Base-by-base conservation (phyloP, 2,888 invertebrate genomes). In the Acronicta psi region DNA sequence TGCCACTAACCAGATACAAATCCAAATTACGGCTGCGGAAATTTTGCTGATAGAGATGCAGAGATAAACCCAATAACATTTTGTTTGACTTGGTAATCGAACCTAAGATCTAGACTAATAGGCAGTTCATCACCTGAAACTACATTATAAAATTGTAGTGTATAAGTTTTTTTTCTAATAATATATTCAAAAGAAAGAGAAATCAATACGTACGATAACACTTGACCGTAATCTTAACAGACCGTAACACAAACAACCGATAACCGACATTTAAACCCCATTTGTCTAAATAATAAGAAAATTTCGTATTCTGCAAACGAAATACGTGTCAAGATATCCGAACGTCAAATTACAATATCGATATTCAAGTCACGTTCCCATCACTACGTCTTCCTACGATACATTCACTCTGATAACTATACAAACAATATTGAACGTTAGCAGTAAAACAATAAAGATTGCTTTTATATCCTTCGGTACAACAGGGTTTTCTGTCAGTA, bases 341-440 rank as follows among this genome's bases (percentile, higher is more conserved):
- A 77, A 77, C 58, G 60, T 77, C 69, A 72, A 82, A 81, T 81
- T 66, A 69, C 69, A 65, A 42, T 77, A 84, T 88, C 88, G 87
- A 89, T 82, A 87, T 85, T 82, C 61, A 34, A 51, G 65, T 79
- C 89, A 88, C 87, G 88, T 87, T 73, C 76, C 29, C 85, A 81
- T 79, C 86, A 85, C 86, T 86, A 84, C 55, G 54, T 58, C 67
- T 67, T 69, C 80, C 80, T 79, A 81, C 78, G 72, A 59, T 41
- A 68, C 65, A 52, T 69, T 65, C 56, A 66, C 60, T 59, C 40
- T 59, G 16, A 40, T 43, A 47, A 46, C 31, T 41, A 40, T 36
- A 53, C 59, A 57, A 53, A 56, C 59, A 59, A 75, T 69, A 77
- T 68, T 73, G 36, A 50, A 63, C 76, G 69, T 59, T 79, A 74